These are phyloP conservation scores for Empidonax traillii DNA, from an alignment of 2,113 vertebrate genomes.

Conservation along the genomic window DNA sequence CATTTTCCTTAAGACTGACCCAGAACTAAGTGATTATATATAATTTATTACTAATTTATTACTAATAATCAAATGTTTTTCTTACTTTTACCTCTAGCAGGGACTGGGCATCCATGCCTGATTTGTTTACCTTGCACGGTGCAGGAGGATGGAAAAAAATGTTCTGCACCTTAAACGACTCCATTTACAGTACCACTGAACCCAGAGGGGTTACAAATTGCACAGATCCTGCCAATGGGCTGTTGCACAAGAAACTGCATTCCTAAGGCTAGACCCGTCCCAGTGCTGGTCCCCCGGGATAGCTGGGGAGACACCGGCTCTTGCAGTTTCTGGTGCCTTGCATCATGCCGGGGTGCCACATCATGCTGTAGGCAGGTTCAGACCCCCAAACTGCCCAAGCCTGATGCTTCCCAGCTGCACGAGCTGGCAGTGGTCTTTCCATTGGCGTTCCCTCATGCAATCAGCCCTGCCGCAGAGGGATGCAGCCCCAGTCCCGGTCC, in stretches of 20 bases:
- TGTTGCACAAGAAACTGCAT: background rate
- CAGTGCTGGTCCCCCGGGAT: fast-evolving
- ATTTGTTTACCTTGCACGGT: background rate
- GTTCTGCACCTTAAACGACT: background rate
- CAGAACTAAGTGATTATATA: background rate
- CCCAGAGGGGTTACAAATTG: background rate
- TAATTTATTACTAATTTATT: background rate
- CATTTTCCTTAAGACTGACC: background rate
- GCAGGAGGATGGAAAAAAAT: background rate
- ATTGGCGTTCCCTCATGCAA: background rate
- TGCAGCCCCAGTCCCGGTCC: background rate
- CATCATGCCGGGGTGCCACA: fast-evolving
- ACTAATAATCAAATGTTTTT: background rate
- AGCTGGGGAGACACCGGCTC: background rate
- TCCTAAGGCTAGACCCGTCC: background rate
- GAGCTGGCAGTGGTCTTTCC: background rate
- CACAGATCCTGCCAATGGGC: fast-evolving
- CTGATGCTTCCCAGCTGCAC: background rate
- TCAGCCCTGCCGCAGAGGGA: background rate
- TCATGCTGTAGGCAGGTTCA: background rate
- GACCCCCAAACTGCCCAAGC: background rate
- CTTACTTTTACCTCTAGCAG: background rate
- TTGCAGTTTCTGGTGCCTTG: fast-evolving
- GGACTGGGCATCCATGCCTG: fast-evolving
- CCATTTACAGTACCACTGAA: background rate